phyloP scores from a whole-genome alignment of 2,888 invertebrate species.

The Cephalotes varians region DNA sequence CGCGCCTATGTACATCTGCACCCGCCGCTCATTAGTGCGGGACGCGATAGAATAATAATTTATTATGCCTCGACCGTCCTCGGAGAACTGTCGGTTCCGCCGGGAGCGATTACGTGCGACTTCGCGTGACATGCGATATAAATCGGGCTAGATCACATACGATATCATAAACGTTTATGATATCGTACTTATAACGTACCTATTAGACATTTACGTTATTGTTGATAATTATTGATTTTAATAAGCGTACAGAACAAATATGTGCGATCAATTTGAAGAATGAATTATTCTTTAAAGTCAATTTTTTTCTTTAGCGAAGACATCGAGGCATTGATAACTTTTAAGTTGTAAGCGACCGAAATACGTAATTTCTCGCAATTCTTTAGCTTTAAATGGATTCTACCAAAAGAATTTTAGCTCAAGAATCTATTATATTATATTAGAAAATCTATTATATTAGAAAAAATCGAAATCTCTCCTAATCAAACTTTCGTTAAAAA shows the following conservation, averaged over 20 bases:
- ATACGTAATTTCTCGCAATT: background rate
- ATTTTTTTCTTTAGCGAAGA: background rate
- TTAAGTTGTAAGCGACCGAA: background rate
- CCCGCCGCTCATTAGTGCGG: slow-evolving; percentile 42
- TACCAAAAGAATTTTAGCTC: background rate
- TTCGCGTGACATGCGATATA: slow-evolving; percentile 22
- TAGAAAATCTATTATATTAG: too few relatives aligned
- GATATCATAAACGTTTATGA: background rate
- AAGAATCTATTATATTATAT: background rate
- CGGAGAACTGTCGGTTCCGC: background rate
- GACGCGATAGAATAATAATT: slow-evolving; percentile 52
- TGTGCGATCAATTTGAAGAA: background rate
- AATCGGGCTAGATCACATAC: slow-evolving; percentile 23
- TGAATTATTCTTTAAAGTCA: background rate
- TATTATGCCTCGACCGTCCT: slow-evolving; percentile 35
- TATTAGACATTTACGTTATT: background rate
- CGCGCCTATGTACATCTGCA: slow-evolving; percentile 28
- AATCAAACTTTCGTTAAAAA: background rate
- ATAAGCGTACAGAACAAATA: too few relatives aligned
- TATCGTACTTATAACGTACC: background rate
- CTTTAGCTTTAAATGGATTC: background rate
- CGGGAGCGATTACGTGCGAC: slow-evolving; percentile 8
- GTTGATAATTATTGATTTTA: background rate
- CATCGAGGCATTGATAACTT: background rate
- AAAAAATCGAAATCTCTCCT: background rate